Conservation (phyloP, 2,797 vertebrate genomes). For the Poeciliopsis gracilis region DNA sequence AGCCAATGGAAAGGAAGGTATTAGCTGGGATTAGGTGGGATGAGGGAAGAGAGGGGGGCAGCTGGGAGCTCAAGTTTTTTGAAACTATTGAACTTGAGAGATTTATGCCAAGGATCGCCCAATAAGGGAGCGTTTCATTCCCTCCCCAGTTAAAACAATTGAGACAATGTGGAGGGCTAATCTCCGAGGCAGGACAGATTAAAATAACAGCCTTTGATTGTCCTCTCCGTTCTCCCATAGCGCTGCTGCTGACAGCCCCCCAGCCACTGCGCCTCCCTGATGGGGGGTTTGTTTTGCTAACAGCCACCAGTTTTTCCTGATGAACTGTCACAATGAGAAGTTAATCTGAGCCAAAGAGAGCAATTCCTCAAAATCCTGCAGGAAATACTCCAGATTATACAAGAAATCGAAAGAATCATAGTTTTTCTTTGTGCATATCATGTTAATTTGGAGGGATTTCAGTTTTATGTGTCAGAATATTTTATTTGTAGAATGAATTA, state of each 20-base stretch:
- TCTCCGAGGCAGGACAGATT: conserved; percentile 83
- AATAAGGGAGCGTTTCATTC: conserved; percentile 78
- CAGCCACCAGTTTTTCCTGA: conserved; percentile 77
- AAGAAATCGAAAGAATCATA: background rate
- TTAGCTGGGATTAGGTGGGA: conserved; percentile 85
- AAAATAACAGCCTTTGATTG: conserved; percentile 84
- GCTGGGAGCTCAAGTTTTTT: conserved; percentile 80
- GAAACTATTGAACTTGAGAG: conserved; percentile 89
- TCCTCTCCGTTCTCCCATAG: conserved; percentile 72
- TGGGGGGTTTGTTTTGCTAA: conserved; percentile 82
- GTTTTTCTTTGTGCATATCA: background rate
- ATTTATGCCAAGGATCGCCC: conserved; percentile 82
- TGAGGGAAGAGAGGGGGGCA: conserved; percentile 77
- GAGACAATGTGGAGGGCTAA: conserved; percentile 85
- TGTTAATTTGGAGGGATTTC: background rate
- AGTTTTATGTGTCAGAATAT: background rate
- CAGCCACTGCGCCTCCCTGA: conserved; percentile 13
- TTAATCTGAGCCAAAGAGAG: conserved; percentile 66
- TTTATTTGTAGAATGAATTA: background rate
- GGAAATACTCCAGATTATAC: background rate
- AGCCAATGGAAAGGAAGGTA: conserved; percentile 87
- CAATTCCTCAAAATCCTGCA: conserved; percentile 36
- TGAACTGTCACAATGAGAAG: conserved; percentile 76
- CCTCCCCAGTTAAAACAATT: conserved; percentile 84
- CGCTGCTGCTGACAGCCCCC: conserved; percentile 62